These are phyloP conservation scores for Calypte anna DNA, from an alignment of 2,113 vertebrate species.

Conservation along the genomic window DNA sequence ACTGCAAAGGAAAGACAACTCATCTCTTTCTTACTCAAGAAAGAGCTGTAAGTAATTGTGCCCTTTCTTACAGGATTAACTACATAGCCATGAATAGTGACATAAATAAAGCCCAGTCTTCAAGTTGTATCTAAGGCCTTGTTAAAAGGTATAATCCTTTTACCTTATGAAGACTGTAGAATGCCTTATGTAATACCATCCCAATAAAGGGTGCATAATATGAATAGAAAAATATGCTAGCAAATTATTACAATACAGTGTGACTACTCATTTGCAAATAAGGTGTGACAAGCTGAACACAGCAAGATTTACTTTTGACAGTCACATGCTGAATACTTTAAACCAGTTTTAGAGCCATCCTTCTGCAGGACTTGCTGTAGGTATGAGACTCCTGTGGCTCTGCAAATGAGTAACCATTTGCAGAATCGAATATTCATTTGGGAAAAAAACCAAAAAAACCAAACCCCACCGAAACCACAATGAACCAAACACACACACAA, in stretches of 20 bases:
- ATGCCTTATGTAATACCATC: neutral
- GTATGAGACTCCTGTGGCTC: neutral
- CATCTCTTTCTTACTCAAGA: neutral
- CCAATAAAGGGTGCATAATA: neutral
- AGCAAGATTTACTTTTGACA: neutral
- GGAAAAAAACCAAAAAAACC: neutral
- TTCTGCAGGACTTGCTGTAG: neutral
- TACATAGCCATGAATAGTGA: neutral
- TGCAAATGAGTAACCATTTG: neutral
- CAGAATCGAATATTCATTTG: neutral
- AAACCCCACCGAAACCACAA: too few species aligned
- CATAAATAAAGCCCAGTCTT: neutral
- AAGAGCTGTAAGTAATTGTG: neutral
- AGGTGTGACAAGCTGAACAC: neutral
- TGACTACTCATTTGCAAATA: neutral
- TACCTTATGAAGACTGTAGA: neutral
- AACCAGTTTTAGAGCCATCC: neutral
- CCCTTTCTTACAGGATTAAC: neutral
- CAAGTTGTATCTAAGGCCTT: neutral
- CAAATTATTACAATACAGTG: neutral
- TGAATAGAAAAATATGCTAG: neutral
- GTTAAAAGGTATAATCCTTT: neutral
- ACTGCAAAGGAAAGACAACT: neutral
- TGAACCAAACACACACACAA: neutral
- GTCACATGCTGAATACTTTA: neutral